Evolutionary conservation across 2,113 vertebrate genomes (phyloP).

Genomic region (Eolophus roseicapilla): DNA sequence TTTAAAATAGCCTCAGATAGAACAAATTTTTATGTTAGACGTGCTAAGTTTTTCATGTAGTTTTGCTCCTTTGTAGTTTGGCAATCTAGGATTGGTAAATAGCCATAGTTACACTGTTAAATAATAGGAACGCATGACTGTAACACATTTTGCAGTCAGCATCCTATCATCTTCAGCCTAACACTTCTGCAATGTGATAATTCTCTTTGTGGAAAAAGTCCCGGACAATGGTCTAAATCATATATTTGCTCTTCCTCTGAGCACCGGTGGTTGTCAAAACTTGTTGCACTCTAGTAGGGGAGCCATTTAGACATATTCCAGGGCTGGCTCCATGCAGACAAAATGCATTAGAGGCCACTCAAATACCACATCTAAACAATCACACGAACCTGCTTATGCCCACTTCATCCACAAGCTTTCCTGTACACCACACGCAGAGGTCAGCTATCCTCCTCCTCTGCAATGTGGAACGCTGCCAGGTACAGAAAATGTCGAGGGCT

Average conservation of each 20-base stretch:
- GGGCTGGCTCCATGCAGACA: slow-evolving; percentile 33
- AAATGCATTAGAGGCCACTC: slow-evolving; percentile 39
- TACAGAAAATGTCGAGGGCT: neutral
- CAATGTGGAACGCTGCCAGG: neutral
- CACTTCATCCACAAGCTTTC: neutral
- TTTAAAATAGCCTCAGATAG: neutral
- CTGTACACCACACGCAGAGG: neutral
- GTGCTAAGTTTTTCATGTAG: neutral
- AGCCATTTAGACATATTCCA: slow-evolving; percentile 23
- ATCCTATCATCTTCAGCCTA: neutral
- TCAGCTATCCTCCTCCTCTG: neutral
- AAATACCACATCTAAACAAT: neutral
- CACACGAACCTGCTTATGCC: neutral
- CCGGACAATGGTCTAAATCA: slow-evolving; percentile 4
- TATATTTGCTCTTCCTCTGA: neutral
- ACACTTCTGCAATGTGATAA: slow-evolving; percentile 15
- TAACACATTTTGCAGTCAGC: neutral
- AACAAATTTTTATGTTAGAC: neutral
- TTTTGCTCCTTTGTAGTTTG: neutral
- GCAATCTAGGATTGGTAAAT: neutral
- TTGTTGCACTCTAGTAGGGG: slow-evolving; percentile 30
- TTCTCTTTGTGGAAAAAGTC: neutral
- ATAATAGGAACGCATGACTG: neutral
- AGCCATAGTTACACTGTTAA: neutral
- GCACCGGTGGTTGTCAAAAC: neutral